Evolutionary conservation across 1,140 invertebrate genomes (phyloP).

Genomic region (Glossosoma conforme): DNA sequence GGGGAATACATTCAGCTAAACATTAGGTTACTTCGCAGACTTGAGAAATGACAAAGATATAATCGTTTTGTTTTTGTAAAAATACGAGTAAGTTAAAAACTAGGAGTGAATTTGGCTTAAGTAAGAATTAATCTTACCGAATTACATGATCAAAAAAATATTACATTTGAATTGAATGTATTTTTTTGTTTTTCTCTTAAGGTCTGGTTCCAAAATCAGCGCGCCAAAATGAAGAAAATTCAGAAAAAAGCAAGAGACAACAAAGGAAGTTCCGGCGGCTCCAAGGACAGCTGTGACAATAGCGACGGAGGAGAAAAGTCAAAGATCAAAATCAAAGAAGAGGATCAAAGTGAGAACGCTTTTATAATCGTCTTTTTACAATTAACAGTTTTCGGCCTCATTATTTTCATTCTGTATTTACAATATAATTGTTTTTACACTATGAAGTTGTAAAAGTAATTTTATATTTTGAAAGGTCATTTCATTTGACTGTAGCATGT

Average conservation of each 20-base stretch:
- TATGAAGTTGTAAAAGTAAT: no score
- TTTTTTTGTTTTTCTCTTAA: slow-evolving; percentile 61
- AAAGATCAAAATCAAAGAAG: slow-evolving; percentile 52
- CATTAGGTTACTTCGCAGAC: no score
- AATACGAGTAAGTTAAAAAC: neutral
- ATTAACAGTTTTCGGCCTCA: no score
- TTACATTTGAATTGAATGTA: neutral
- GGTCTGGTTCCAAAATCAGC: slow-evolving; percentile 98
- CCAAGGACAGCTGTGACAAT: slow-evolving; percentile 45
- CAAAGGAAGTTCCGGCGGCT: slow-evolving; percentile 52
- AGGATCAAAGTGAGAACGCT: slow-evolving; percentile 51
- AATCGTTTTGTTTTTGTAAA: no score
- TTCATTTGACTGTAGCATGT: no score
- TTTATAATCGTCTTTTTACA: neutral
- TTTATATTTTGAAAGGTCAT: no score
- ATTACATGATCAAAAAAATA: no score
- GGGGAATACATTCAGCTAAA: no score
- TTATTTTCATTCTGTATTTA: no score
- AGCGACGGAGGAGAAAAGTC: slow-evolving; percentile 46
- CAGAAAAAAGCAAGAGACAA: slow-evolving; percentile 78
- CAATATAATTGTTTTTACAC: no score
- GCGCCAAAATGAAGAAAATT: slow-evolving; percentile 96
- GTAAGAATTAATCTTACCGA: no score
- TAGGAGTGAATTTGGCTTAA: neutral
- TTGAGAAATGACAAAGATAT: no score